These are phyloP conservation scores for Triplophysa yarkandensis DNA, from an alignment of 2,797 vertebrate species.

Conservation along the genomic window DNA sequence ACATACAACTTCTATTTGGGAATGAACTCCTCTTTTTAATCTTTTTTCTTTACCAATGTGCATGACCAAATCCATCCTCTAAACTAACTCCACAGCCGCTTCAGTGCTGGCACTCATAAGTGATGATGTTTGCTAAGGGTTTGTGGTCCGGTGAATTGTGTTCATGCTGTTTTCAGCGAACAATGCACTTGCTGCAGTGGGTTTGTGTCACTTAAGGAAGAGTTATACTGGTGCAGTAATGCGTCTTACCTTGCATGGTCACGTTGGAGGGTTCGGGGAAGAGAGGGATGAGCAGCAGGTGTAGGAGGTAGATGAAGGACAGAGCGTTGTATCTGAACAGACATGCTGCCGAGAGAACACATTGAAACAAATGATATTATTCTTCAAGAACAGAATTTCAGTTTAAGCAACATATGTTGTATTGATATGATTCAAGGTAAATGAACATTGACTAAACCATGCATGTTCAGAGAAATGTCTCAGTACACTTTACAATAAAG, in stretches of 20 bases:
- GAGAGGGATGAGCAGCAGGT: slow-evolving; percentile 95
- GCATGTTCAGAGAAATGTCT: too few relatives aligned
- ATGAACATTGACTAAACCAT: too few relatives aligned
- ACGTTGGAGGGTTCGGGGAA: slow-evolving; percentile 91
- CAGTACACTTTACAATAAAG: too few relatives aligned
- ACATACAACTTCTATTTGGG: not conserved
- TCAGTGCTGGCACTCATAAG: not conserved
- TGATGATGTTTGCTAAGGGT: slow-evolving; percentile 4
- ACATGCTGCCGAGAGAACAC: slow-evolving; percentile 80
- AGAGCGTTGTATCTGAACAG: slow-evolving; percentile 97
- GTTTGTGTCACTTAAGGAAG: slow-evolving; percentile 28
- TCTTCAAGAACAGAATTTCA: not conserved
- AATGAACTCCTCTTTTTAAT: not conserved
- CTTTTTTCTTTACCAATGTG: not conserved
- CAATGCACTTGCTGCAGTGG: slow-evolving; percentile 39
- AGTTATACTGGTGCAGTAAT: slow-evolving; percentile 14
- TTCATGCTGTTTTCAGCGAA: not conserved
- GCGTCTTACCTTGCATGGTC: slow-evolving; percentile 92
- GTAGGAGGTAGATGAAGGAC: slow-evolving; percentile 98
- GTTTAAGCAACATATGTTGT: not conserved
- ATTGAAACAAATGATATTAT: slow-evolving; percentile 8
- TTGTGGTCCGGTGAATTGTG: slow-evolving; percentile 42
- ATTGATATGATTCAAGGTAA: too few relatives aligned
- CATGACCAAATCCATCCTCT: not conserved
- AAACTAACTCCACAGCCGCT: not conserved